Conservation (phyloP, 2,888 invertebrate species). For the Baccha elongata region DNA sequence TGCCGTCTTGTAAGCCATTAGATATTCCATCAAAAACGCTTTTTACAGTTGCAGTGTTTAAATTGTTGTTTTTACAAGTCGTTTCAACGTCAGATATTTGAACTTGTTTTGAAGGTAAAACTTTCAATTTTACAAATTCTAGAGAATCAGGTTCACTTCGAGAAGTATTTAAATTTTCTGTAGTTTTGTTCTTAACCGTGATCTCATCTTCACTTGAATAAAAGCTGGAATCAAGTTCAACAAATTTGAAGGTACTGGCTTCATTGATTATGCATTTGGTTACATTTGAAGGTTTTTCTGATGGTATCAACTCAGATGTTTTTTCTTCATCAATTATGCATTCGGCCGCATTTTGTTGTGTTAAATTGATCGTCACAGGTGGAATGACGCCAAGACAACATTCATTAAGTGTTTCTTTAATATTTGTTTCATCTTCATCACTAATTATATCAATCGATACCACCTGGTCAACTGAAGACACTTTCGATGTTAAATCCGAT, state of each 20-base stretch:
- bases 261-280: neutral
- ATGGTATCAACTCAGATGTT: neutral
- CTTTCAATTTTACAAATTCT: slow-evolving; percentile 22
- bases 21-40: too few species aligned
- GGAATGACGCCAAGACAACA: neutral
- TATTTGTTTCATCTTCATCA: neutral
- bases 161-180: neutral
- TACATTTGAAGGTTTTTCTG: neutral
- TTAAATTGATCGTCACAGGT: neutral
- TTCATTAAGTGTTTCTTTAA: neutral
- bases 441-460: neutral
- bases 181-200: neutral
- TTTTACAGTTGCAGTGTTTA: neutral
- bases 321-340: neutral
- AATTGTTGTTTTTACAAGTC: neutral
- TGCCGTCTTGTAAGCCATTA: neutral
- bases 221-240: slow-evolving; percentile 43
- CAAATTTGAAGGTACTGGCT: slow-evolving; percentile 13
- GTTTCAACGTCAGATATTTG: neutral
- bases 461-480: neutral
- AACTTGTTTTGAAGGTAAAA: neutral
- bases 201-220: slow-evolving; percentile 43
- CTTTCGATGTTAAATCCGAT: neutral
- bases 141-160: slow-evolving; percentile 32
- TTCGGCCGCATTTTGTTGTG: neutral